These are phyloP conservation scores for Pristionchus fissidentatus DNA, from an alignment of 2,888 invertebrate genomes.

Conservation along the genomic window DNA sequence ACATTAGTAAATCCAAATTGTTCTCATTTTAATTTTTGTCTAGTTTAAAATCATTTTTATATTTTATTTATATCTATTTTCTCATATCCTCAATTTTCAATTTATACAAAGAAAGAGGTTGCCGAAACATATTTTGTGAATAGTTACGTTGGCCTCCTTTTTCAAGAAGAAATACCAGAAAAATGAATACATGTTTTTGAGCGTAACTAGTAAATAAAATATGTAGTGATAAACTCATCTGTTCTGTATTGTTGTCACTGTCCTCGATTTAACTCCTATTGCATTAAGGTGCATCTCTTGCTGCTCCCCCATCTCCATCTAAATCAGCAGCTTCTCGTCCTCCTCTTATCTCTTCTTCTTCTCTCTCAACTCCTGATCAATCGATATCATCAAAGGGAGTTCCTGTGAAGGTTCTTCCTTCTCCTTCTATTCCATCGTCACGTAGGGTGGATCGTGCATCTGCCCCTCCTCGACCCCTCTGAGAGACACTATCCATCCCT, in stretches of 20 bases:
- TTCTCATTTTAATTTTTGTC: too few species aligned
- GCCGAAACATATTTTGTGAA: too few species aligned
- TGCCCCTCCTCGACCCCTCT: slow-evolving; percentile 43
- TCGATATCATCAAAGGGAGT: not conserved
- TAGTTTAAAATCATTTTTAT: too few species aligned
- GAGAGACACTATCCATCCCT: not conserved
- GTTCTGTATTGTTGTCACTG: not conserved
- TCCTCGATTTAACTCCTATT: not conserved
- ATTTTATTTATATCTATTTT: too few species aligned
- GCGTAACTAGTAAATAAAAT: too few species aligned
- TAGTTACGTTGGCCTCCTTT: too few species aligned
- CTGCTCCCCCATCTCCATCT: slow-evolving; percentile 45
- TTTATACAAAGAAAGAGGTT: too few species aligned
- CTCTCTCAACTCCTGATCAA: slow-evolving; percentile 8
- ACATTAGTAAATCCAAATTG: too few species aligned
- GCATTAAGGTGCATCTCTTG: slow-evolving; percentile 32
- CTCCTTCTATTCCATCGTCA: not conserved
- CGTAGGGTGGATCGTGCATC: slow-evolving; percentile 8
- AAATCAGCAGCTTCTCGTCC: slow-evolving; percentile 43
- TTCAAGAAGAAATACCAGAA: too few species aligned
- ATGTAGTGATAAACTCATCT: not conserved
- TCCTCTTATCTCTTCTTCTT: slow-evolving; percentile 37
- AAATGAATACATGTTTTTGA: too few species aligned
- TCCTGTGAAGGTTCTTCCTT: not conserved
- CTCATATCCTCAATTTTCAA: too few species aligned